Evolutionary conservation across 2,888 invertebrate genomes (phyloP).

Genomic region (Drosophila mimetica): DNA sequence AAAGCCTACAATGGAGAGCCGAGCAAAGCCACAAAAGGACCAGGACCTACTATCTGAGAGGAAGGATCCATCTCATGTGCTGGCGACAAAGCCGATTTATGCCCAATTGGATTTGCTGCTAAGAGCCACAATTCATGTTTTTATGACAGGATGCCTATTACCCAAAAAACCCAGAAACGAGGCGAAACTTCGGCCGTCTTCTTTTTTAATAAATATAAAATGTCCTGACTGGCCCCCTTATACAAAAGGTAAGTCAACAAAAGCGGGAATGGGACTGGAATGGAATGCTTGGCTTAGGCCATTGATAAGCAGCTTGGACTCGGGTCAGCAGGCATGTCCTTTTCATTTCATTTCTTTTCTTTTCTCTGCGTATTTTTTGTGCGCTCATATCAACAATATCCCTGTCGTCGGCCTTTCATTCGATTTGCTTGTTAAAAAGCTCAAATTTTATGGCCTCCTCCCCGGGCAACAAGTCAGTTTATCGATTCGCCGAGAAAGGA

Average conservation of each 20-base stretch:
- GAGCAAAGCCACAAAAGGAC: conserved; percentile 27
- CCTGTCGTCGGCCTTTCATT: conserved; percentile 65
- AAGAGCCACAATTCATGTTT: conserved; percentile 80
- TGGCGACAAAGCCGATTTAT: conserved; percentile 76
- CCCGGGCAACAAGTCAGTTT: conserved; percentile 65
- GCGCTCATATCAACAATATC: conserved; percentile 55
- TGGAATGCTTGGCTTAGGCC: conserved; percentile 58
- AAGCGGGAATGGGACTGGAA: conserved; percentile 19
- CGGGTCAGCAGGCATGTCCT: conserved; percentile 58
- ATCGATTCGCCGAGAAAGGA: conserved; percentile 63
- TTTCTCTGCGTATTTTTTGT: conserved; percentile 22
- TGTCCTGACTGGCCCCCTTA: conserved; percentile 49
- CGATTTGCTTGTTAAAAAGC: conserved; percentile 78
- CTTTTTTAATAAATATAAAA: conserved; percentile 78
- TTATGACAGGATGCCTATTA: conserved; percentile 79
- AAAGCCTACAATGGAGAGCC: conserved; percentile 57
- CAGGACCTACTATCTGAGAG: conserved; percentile 3
- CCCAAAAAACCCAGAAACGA: conserved; percentile 27
- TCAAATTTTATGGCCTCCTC: conserved; percentile 76
- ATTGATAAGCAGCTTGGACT: conserved; percentile 60
- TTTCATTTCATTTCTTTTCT: conserved; percentile 51
- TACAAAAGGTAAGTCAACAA: conserved; percentile 56
- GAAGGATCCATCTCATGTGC: conserved; percentile 60
- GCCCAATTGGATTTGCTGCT: conserved; percentile 79
- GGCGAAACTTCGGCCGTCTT: conserved; percentile 30